Base-by-base conservation (phyloP, 2,888 invertebrate genomes). In the Aspidiotus rigidus region DNA sequence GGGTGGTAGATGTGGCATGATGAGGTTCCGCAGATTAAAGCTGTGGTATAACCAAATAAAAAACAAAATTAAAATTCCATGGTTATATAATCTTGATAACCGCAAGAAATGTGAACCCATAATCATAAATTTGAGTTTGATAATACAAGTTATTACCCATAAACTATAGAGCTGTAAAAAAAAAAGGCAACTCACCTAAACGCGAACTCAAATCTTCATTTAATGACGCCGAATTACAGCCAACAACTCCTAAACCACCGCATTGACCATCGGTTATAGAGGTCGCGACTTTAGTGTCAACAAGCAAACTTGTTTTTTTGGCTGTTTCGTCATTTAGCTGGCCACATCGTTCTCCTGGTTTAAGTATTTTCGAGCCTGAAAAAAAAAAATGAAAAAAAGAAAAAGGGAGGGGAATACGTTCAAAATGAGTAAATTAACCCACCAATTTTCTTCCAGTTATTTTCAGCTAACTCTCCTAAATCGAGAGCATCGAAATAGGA, bases 241-340 rank as follows among this genome's bases (percentile, higher is more conserved):
- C 90, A 73, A 92, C 84, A 83, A 92, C 84, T 16, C 93, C 95
- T 71, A 97, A 79, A 1, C 89, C 93, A 39, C 96, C 97, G 64
- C 96, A 93, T 80, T 97, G 94, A 0, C 97, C 97, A 80, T 98
- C 97, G 73, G 98, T 94, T 71, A 96, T 84, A 0, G 94, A 93
- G 13, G 91, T 84, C 7, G 89, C 93, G 2, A 97, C 93, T 8
- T 90, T 84, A 16, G 87, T 93, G 9, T 87, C 86, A 8, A 83
- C 79, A 13, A 79, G 74, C 9, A 97, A 80, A 3, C 89, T 88
- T 69, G 95, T 78, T 73, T 84, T 83, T 39, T 76, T 73, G 2
- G 95, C 93, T 54, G 88, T 85, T 72, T 80, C 77, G 53, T 76
- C 73, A 11, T 83, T 83, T 44, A 93, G 76, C 0, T 76, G 75